Conservation (phyloP, 2,888 invertebrate genomes). For the Tanypteryx hageni region DNA sequence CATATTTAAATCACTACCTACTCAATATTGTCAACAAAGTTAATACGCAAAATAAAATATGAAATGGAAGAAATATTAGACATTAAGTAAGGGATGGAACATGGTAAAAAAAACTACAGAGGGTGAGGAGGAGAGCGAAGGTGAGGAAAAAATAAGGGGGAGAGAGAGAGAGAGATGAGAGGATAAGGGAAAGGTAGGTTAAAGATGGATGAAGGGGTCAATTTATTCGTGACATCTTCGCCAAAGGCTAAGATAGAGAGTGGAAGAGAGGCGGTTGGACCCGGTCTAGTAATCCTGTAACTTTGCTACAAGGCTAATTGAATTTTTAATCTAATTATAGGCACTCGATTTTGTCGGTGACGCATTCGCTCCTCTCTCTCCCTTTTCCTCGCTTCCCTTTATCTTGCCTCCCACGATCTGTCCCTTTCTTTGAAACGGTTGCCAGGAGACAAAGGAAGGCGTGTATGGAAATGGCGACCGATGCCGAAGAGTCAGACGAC, state of each 20-base stretch:
- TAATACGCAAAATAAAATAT: too few relatives aligned
- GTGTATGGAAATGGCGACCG: background rate
- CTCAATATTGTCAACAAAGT: background rate
- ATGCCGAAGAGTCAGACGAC: too few relatives aligned
- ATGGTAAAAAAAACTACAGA: too few relatives aligned
- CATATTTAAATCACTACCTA: background rate
- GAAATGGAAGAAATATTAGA: background rate
- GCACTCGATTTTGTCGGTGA: background rate
- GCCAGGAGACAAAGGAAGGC: background rate
- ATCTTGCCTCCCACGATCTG: background rate
- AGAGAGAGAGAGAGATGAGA: background rate
- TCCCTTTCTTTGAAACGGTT: background rate
- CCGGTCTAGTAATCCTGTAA: background rate
- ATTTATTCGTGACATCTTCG: background rate
- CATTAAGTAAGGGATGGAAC: too few relatives aligned
- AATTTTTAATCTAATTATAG: conserved; percentile 42
- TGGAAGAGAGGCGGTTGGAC: background rate
- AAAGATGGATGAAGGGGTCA: background rate
- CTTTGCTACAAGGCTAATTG: conserved; percentile 31
- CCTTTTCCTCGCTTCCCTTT: background rate
- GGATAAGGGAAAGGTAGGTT: background rate
- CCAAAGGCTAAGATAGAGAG: background rate
- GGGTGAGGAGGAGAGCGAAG: too few relatives aligned
- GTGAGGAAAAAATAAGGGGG: background rate
- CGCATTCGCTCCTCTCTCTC: background rate